These are phyloP conservation scores for Drosophila neotestacea DNA, from an alignment of 2,888 invertebrate genomes.

Conservation along the genomic window DNA sequence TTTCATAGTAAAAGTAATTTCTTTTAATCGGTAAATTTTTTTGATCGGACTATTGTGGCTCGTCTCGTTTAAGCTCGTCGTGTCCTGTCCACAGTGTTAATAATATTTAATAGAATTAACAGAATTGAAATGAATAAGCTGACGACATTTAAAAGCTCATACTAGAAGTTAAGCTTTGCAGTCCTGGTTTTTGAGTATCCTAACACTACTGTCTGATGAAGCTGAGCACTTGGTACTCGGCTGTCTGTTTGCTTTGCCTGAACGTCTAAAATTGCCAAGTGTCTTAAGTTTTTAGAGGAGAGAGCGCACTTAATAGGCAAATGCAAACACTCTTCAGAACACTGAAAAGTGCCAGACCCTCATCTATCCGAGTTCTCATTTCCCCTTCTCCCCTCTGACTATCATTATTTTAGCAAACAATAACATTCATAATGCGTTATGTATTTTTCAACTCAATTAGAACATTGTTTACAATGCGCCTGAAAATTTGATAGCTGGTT, in stretches of 20 bases:
- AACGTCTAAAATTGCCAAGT: constrained; percentile 56
- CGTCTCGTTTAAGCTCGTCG: too few relatives aligned
- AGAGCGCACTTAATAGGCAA: constrained; percentile 55
- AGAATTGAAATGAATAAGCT: background rate
- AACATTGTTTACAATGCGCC: constrained; percentile 75
- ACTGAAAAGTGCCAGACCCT: constrained; percentile 28
- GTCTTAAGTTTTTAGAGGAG: constrained; percentile 55
- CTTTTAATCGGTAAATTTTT: too few relatives aligned
- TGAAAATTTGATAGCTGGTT: constrained; percentile 62
- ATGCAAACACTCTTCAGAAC: constrained; percentile 51
- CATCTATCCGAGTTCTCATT: constrained; percentile 1
- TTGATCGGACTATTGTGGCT: too few relatives aligned
- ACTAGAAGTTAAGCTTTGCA: constrained; percentile 13
- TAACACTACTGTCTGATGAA: constrained; percentile 4
- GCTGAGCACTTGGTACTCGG: constrained; percentile 31
- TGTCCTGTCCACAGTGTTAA: too few relatives aligned
- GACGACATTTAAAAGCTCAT: background rate
- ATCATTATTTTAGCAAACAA: constrained; percentile 75
- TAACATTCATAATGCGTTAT: constrained; percentile 75
- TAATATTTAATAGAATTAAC: too few relatives aligned
- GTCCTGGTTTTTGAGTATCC: constrained; percentile 23
- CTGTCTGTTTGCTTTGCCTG: constrained; percentile 49
- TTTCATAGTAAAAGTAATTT: too few relatives aligned
- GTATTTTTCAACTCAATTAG: constrained; percentile 80
- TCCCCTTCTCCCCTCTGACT: background rate